These are phyloP conservation scores for Scotopteryx bipunctaria DNA, from an alignment of 2,888 invertebrate genomes.

Conservation along the genomic window DNA sequence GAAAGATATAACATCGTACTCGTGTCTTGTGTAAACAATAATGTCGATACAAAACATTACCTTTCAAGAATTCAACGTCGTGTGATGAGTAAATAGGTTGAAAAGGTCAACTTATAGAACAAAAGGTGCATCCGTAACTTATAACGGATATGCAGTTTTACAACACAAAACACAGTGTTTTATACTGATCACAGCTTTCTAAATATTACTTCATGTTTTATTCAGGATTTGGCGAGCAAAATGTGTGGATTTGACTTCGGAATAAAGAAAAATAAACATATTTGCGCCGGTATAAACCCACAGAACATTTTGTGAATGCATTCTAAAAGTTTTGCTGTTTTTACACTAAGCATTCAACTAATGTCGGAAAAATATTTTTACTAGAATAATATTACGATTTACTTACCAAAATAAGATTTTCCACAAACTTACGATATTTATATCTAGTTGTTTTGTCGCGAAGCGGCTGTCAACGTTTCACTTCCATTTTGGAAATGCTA, in stretches of 20 bases:
- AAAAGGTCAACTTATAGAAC: slow-evolving; percentile 4
- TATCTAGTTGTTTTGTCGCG: slow-evolving; percentile 69
- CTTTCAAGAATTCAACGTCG: neutral
- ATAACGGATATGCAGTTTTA: too few relatives aligned
- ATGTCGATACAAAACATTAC: neutral
- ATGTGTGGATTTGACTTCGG: slow-evolving; percentile 43
- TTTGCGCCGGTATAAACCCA: slow-evolving; percentile 48
- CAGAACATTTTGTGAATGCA: slow-evolving; percentile 51
- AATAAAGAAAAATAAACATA: slow-evolving; percentile 42
- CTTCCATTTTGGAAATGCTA: slow-evolving; percentile 76
- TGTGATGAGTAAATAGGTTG: neutral
- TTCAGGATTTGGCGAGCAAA: slow-evolving; percentile 41
- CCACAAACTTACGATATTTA: slow-evolving; percentile 71
- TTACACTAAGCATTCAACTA: neutral
- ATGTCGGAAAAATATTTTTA: slow-evolving; percentile 1
- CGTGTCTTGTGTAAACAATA: slow-evolving; percentile 8
- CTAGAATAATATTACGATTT: slow-evolving; percentile 40
- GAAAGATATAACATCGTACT: slow-evolving; percentile 5
- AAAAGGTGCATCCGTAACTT: neutral
- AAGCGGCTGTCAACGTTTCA: slow-evolving; percentile 76
- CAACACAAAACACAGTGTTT: neutral
- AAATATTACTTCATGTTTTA: slow-evolving; percentile 43
- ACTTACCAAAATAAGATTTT: slow-evolving; percentile 68
- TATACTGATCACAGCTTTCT: neutral
- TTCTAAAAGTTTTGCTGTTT: slow-evolving; percentile 7